Percentiles rank a stretch among this genome's conserved stretches.
Evolutionary conservation across 37 sponge, comb jelly and placozoan genomes (phyloP).

Genomic region (Mnemiopsis leidyi): DNA sequence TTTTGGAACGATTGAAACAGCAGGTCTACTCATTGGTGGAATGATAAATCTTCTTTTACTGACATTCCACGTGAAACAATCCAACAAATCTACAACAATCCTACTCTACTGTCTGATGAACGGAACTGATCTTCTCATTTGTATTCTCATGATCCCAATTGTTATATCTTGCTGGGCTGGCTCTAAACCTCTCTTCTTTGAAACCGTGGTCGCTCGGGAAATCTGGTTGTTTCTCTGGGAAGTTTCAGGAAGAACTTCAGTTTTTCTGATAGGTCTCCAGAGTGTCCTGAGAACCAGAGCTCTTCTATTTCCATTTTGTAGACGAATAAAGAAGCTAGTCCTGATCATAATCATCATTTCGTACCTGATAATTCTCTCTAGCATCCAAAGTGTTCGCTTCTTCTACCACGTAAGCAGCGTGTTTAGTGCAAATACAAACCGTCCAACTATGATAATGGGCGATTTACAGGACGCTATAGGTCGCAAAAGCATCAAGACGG

Average conservation of each 20-base stretch:
- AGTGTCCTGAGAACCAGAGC: conserved; percentile 6
- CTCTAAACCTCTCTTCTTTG: background rate
- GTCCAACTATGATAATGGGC: background rate
- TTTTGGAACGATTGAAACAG: background rate
- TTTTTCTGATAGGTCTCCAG: background rate
- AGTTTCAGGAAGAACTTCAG: background rate
- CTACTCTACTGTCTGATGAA: background rate
- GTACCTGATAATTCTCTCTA: background rate
- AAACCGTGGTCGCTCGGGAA: background rate
- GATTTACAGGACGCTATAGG: background rate
- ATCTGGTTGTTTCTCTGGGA: background rate
- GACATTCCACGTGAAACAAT: background rate
- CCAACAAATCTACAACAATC: background rate
- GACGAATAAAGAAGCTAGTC: background rate
- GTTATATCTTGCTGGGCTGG: background rate
- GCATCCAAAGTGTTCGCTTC: conserved; percentile 26
- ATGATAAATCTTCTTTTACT: background rate
- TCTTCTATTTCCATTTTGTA: background rate
- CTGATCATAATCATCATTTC: background rate
- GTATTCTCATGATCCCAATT: background rate
- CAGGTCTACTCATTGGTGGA: background rate
- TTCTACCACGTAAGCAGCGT: conserved; percentile 1
- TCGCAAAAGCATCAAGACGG: background rate
- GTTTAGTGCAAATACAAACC: background rate
- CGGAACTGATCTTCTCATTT: background rate